Evolutionary conservation across 2,888 invertebrate species (phyloP).

Genomic region (Eudasyphora cyanicolor): DNA sequence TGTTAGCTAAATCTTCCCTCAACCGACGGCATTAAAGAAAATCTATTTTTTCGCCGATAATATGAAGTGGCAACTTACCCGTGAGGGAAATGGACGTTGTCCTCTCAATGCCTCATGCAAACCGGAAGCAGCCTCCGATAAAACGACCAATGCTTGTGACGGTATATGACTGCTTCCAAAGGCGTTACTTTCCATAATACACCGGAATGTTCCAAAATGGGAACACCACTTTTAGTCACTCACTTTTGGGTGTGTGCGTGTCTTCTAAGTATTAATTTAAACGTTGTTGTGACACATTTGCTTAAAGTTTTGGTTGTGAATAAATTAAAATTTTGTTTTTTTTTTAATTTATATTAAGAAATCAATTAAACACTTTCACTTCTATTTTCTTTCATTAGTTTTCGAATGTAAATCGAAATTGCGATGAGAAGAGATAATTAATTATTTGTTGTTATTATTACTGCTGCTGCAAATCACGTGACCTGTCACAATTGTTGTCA

Average conservation of each 20-base stretch:
- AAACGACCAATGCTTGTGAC: conserved; percentile 87
- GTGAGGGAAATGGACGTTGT: conserved; percentile 88
- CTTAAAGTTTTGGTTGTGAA: not conserved
- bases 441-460: conserved; percentile 17
- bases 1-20: not conserved
- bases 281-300: not conserved
- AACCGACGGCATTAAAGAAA: conserved; percentile 2
- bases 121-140: conserved; percentile 88
- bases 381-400: conserved; percentile 2
- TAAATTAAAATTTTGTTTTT: conserved; percentile 12
- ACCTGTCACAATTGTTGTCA: conserved; percentile 64
- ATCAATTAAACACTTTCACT: conserved; percentile 37
- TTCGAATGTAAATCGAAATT: conserved; percentile 6
- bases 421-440: not conserved
- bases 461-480: conserved; percentile 53
- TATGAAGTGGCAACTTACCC: conserved; percentile 81
- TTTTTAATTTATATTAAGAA: too few relatives aligned
- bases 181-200: conserved; percentile 87
- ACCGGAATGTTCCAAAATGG: conserved; percentile 49
- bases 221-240: conserved; percentile 28
- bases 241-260: not conserved
- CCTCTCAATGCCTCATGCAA: conserved; percentile 88
- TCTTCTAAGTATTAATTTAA: not conserved
- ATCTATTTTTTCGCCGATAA: not conserved
- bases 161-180: conserved; percentile 87